Percentiles rank a stretch among this genome's conserved stretches.
Evolutionary conservation across 2,113 vertebrate species (phyloP).

Genomic region (Trematomus loennbergii): DNA sequence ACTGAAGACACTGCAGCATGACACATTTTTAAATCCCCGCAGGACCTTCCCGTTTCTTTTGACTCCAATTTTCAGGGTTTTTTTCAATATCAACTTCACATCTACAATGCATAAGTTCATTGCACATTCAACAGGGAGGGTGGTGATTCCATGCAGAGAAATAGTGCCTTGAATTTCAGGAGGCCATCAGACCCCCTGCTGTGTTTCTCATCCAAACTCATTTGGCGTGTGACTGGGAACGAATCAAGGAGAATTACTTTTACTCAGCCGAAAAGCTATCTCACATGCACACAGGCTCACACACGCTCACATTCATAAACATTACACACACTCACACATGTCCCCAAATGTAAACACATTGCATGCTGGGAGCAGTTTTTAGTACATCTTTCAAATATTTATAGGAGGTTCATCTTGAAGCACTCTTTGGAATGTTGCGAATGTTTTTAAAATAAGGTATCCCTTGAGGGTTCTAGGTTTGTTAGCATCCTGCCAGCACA

Average conservation of each 20-base stretch:
- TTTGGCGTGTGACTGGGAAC: constrained; percentile 81
- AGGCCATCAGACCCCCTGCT: constrained; percentile 50
- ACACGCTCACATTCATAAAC: constrained; percentile 11
- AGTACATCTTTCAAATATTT: constrained; percentile 28
- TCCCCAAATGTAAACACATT: constrained; percentile 5
- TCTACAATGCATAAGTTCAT: constrained; percentile 59
- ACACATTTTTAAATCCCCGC: constrained; percentile 48
- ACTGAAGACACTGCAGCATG: constrained; percentile 37
- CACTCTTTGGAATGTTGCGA: neutral
- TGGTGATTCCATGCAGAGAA: constrained; percentile 58
- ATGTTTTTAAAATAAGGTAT: too few species aligned
- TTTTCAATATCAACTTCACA: constrained; percentile 47
- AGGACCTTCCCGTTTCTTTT: constrained; percentile 19
- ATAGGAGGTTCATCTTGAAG: constrained; percentile 21
- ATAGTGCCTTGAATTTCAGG: constrained; percentile 54
- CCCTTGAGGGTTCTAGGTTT: neutral
- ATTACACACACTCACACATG: constrained; percentile 13
- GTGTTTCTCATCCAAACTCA: constrained; percentile 74
- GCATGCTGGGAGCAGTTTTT: neutral
- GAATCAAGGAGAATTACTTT: constrained; percentile 77
- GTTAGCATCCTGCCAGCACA: neutral
- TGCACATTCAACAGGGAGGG: constrained; percentile 49
- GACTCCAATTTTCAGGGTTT: constrained; percentile 34
- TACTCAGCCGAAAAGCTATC: constrained; percentile 54
- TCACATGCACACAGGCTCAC: constrained; percentile 6